Evolutionary conservation across 2,113 vertebrate species (phyloP).

Genomic region (Micromys minutus): DNA sequence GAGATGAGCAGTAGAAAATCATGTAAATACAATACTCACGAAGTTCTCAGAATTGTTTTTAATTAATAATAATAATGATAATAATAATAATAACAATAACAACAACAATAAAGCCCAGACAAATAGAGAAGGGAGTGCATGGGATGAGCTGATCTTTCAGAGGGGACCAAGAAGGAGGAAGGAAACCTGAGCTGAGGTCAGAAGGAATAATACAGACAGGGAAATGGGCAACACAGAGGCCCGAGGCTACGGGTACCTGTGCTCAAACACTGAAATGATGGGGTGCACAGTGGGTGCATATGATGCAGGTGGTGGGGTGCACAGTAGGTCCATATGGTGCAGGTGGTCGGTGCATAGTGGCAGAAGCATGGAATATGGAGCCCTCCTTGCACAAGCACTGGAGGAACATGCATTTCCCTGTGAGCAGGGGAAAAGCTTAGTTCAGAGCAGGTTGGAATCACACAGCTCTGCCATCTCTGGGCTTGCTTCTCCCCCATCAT

Average conservation of each 20-base stretch:
- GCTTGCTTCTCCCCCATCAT: rapidly evolving
- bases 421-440: background rate
- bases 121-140: background rate
- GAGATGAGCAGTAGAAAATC: background rate
- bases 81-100: no score
- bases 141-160: background rate
- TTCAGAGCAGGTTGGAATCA: background rate
- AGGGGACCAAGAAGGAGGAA: background rate
- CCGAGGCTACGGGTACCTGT: background rate
- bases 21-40: background rate
- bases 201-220: background rate
- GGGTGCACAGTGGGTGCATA: no score
- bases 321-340: no score
- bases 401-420: background rate
- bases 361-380: background rate
- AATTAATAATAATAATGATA: no score
- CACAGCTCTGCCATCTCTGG: background rate
- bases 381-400: background rate
- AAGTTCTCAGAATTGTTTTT: background rate
- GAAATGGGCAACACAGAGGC: background rate
- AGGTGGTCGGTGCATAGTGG: no score
- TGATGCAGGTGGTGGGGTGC: no score
- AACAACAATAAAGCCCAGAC: no score
- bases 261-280: background rate
- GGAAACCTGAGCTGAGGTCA: background rate